These are phyloP conservation scores for Peromyscus attwateri DNA, from an alignment of 2,797 vertebrate genomes.

Conservation along the genomic window DNA sequence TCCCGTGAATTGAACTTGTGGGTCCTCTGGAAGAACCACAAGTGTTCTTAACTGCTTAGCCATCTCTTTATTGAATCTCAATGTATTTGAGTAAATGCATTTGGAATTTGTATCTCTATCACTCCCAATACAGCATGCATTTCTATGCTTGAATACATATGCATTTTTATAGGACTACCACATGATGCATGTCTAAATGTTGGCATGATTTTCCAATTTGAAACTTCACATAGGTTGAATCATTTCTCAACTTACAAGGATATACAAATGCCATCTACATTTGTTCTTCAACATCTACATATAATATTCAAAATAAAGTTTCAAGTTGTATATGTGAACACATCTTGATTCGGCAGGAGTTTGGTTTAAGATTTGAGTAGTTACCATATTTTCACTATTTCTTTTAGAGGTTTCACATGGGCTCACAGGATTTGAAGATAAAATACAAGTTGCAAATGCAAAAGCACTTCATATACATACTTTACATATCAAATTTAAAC, in stretches of 20 bases:
- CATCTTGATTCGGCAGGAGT: constrained; percentile 68
- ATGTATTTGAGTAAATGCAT: not conserved
- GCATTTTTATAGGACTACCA: not conserved
- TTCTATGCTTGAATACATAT: not conserved
- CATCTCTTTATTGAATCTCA: not conserved
- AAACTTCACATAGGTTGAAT: not conserved
- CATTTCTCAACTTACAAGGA: not conserved
- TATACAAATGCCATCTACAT: not conserved
- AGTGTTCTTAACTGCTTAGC: too few relatives aligned
- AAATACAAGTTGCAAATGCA: constrained; percentile 68
- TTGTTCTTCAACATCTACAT: not conserved
- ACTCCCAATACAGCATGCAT: not conserved
- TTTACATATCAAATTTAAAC: constrained; percentile 86
- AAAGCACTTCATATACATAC: constrained; percentile 65
- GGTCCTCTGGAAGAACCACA: not conserved
- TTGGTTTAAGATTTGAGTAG: constrained; percentile 78
- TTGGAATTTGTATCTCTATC: not conserved
- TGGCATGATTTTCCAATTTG: not conserved
- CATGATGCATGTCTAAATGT: not conserved
- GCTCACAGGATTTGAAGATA: constrained; percentile 79
- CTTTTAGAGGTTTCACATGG: constrained; percentile 32
- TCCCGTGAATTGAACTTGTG: not conserved
- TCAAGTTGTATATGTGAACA: not conserved
- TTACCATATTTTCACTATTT: constrained; percentile 76
- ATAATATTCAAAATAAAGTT: not conserved